phyloP scores from a whole-genome alignment of 2,797 vertebrate species.

The Aulostomus chinensis region DNA sequence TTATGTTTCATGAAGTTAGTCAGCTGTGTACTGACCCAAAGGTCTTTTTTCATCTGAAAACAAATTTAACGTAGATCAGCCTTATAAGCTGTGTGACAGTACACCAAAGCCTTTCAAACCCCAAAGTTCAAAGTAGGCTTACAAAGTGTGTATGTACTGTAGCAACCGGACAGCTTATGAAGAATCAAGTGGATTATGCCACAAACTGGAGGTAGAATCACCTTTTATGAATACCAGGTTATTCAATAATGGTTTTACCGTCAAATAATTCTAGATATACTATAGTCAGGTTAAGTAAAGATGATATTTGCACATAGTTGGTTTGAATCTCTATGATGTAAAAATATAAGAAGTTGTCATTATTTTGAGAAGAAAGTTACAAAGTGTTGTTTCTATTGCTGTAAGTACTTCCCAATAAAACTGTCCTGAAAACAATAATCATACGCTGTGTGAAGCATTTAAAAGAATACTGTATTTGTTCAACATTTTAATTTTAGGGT shows the following conservation, averaged over 20 bases:
- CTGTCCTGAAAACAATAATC: no score
- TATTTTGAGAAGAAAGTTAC: slow-evolving; percentile 14
- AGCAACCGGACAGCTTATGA: slow-evolving; percentile 42
- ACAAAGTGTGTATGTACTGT: slow-evolving; percentile 15
- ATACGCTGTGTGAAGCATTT: no score
- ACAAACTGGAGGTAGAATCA: slow-evolving; percentile 30
- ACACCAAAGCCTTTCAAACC: slow-evolving; percentile 47
- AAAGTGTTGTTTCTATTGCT: no score
- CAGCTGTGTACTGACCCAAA: no score
- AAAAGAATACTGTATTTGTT: no score
- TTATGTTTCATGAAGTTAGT: no score
- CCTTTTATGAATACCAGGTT: slow-evolving; percentile 15
- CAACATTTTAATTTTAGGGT: no score
- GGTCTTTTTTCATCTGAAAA: slow-evolving; percentile 6
- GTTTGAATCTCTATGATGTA: no score
- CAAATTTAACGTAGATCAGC: slow-evolving; percentile 34
- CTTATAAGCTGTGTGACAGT: slow-evolving; percentile 33
- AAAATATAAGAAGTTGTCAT: no score
- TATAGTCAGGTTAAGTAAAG: no score
- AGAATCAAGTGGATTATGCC: slow-evolving; percentile 46
- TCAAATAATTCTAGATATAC: background rate
- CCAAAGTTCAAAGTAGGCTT: slow-evolving; percentile 48
- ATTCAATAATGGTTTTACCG: background rate
- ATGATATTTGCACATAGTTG: no score
- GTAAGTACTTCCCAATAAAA: no score